These are phyloP conservation scores for Mimumesa dahlbomi DNA, from an alignment of 2,888 invertebrate genomes.

Conservation along the genomic window DNA sequence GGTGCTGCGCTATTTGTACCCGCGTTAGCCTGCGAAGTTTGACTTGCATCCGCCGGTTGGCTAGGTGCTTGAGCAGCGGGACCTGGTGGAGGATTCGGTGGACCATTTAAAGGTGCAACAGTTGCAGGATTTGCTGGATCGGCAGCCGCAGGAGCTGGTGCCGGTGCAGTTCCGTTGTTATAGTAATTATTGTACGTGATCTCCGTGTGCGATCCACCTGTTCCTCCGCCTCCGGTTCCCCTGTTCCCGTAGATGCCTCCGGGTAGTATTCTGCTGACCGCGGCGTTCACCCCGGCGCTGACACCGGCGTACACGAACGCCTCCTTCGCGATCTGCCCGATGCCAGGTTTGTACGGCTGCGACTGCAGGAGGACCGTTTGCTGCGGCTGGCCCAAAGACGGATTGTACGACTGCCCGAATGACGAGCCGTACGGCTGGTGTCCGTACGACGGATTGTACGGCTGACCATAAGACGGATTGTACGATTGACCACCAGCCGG, in stretches of 20 bases:
- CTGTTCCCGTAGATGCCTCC: constrained; percentile 65
- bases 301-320: constrained; percentile 77
- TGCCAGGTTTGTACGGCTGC: constrained; percentile 71
- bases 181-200: constrained; percentile 79
- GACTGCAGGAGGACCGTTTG: constrained; percentile 72
- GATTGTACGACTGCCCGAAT: constrained; percentile 54
- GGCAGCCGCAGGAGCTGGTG: constrained; percentile 26
- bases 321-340: constrained; percentile 78
- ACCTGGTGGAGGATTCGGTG: constrained; percentile 1
- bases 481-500: neutral
- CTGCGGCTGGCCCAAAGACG: constrained; percentile 66
- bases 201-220: constrained; percentile 66
- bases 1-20: constrained; percentile 45
- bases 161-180: constrained; percentile 70
- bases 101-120: constrained; percentile 4
- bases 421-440: neutral
- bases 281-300: constrained; percentile 77
- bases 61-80: constrained; percentile 5
- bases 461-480: constrained; percentile 23
- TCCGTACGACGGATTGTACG: constrained; percentile 36
- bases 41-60: constrained; percentile 31
- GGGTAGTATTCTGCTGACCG: constrained; percentile 74
- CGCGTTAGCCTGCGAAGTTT: constrained; percentile 28
- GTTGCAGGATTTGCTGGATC: constrained; percentile 33
- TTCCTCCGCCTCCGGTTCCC: constrained; percentile 47